Evolutionary conservation across 1,140 invertebrate genomes (phyloP).

Genomic region (Trichomalopsis sarcophagae): DNA sequence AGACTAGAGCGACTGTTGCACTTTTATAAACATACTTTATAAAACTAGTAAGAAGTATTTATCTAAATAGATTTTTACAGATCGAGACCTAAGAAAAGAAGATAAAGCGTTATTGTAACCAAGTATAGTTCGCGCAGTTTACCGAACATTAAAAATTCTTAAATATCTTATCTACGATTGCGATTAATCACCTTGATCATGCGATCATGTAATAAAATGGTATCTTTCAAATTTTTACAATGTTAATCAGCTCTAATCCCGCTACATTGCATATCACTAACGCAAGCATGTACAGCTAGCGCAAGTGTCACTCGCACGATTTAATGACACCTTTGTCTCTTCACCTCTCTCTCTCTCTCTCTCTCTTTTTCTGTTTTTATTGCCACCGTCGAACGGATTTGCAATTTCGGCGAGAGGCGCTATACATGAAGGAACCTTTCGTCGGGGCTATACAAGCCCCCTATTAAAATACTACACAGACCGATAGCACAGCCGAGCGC

Average conservation of each 20-base stretch:
- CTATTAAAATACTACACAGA: conserved; percentile 37
- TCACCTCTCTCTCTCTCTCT: background rate
- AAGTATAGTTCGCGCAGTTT: too few species aligned
- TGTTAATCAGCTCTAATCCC: background rate
- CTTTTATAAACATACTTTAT: too few species aligned
- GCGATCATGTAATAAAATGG: background rate
- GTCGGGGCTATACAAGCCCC: background rate
- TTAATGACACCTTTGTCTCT: conserved; percentile 6
- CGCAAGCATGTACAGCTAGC: background rate
- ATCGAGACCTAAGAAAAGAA: background rate
- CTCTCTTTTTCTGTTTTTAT: background rate
- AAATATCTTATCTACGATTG: too few species aligned
- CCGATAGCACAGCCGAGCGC: background rate
- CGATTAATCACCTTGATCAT: background rate
- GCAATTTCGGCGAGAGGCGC: conserved; percentile 27
- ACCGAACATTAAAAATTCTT: too few species aligned
- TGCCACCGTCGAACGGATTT: conserved; percentile 24
- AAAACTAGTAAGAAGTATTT: too few species aligned
- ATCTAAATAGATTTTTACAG: too few species aligned
- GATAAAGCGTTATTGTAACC: background rate
- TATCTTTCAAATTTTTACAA: background rate
- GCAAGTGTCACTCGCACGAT: background rate
- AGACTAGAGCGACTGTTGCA: too few species aligned
- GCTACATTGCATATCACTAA: background rate
- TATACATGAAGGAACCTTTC: conserved; percentile 14